Base-by-base conservation (phyloP, 1,140 invertebrate species). In the Brachionus paranguensis region DNA sequence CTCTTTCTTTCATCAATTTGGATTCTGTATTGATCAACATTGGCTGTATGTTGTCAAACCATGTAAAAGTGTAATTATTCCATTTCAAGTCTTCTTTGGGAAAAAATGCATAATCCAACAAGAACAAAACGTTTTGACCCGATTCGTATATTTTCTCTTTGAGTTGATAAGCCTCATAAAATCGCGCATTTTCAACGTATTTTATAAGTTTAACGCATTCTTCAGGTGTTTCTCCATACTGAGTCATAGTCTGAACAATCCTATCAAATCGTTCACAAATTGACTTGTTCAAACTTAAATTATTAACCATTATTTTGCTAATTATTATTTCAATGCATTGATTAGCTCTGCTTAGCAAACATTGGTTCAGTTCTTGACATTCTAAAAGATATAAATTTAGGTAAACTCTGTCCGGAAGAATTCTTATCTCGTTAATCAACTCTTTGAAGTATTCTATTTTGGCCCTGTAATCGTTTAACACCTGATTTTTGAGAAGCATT, bases 21-120 rank as follows among this genome's bases (percentile, higher is more conserved):
- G 37, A 24, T 17, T 81, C 78, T 2, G 78, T 64, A 45, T 81
- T 81, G 4, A 37, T 1, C 50, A 97, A 93, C 2, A 96, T 93
- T 17, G 91, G 91, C 86, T 95, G 93, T 92, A 97, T 94, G 86
- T 96, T 94, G 55, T 93, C 92, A 0, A 95, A 95, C 94, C 95
- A 96, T 37, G 94, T 92, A 88, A 96, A 94, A 33, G 95, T 93
- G 81, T 93, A 91, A 10, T 92, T 93, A 89, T 95, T 96, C 60
- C 96, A 88, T 83, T 93, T 91, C 76, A 96, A 92, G 86, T 96
- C 94, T 81, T 96, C 94, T 85, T 90, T 93, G 92, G 87, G 17
- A 86, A 78, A 78, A 43, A 41, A 86, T 27, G 93, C 92, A 88
- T 94, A 92, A 79, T 94, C 90, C 87, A 95, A 92, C 0, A 96